Conservation (phyloP, 2,113 vertebrate genomes). For the Muntiacus reevesi region DNA sequence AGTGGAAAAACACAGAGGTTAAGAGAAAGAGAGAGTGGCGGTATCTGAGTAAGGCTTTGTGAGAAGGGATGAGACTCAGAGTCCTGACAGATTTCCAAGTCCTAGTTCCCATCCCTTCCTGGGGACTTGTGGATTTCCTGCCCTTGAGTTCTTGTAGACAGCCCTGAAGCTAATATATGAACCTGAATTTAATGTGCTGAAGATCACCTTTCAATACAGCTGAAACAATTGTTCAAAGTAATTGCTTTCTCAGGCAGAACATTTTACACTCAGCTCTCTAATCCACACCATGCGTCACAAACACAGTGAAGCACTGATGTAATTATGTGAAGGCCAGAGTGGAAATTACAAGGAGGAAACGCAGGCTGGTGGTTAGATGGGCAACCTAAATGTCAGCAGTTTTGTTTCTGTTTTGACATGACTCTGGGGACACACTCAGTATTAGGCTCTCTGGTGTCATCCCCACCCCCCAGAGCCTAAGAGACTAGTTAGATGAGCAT, state of each 20-base stretch:
- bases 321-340: slow-evolving; percentile 34
- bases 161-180: neutral
- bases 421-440: neutral
- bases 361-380: neutral
- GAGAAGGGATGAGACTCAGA: neutral
- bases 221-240: slow-evolving; percentile 6
- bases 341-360: slow-evolving; percentile 45
- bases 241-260: neutral
- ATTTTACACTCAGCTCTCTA: slow-evolving; percentile 35
- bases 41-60: neutral
- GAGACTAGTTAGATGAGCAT: neutral
- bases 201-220: neutral
- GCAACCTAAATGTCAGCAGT: slow-evolving; percentile 32
- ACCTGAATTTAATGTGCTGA: neutral
- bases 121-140: neutral
- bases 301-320: slow-evolving; percentile 7
- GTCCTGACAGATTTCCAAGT: neutral
- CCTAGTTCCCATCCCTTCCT: neutral
- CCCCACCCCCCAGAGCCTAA: neutral
- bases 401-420: slow-evolving; percentile 31
- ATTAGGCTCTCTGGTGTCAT: neutral
- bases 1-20: neutral
- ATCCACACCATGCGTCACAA: neutral
- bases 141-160: neutral
- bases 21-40: neutral